Percentiles rank a stretch among this genome's conserved stretches.
These are phyloP conservation scores for Rapana venosa DNA, from an alignment of 2,888 invertebrate genomes.

Conservation along the genomic window DNA sequence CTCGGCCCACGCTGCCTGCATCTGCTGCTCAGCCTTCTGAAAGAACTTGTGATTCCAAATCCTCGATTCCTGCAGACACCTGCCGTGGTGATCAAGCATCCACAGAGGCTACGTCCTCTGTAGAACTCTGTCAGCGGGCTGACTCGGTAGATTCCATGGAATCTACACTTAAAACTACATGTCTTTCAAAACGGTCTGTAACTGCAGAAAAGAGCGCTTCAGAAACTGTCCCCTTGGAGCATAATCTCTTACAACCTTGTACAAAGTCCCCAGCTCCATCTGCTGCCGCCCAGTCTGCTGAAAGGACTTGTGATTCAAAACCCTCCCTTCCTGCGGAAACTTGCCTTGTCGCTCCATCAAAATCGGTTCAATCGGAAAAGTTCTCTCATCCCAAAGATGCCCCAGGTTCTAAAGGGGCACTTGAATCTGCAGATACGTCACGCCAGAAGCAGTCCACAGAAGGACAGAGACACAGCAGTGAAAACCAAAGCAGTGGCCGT, in stretches of 20 bases:
- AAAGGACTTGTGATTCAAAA: too few relatives aligned
- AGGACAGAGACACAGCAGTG: not conserved
- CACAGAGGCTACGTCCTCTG: not conserved
- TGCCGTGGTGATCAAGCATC: not conserved
- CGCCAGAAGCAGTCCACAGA: not conserved
- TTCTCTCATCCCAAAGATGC: not conserved
- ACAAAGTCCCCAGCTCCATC: not conserved
- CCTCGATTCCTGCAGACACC: not conserved
- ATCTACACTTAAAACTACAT: not conserved
- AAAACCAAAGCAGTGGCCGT: not conserved
- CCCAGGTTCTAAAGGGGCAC: not conserved
- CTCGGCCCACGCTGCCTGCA: not conserved
- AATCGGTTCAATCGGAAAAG: not conserved
- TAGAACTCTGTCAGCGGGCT: not conserved
- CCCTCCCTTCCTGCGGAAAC: too few relatives aligned
- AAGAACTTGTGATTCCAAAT: not conserved
- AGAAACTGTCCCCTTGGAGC: not conserved
- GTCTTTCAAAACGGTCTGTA: slow-evolving; percentile 13
- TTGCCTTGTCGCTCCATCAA: not conserved
- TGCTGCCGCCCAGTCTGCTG: too few relatives aligned
- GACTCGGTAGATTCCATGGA: not conserved
- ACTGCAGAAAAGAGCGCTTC: not conserved
- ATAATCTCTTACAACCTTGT: not conserved
- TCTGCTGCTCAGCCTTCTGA: not conserved
- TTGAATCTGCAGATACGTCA: not conserved